These are phyloP conservation scores for Ormia ochracea DNA, from an alignment of 2,888 invertebrate genomes.

Conservation along the genomic window DNA sequence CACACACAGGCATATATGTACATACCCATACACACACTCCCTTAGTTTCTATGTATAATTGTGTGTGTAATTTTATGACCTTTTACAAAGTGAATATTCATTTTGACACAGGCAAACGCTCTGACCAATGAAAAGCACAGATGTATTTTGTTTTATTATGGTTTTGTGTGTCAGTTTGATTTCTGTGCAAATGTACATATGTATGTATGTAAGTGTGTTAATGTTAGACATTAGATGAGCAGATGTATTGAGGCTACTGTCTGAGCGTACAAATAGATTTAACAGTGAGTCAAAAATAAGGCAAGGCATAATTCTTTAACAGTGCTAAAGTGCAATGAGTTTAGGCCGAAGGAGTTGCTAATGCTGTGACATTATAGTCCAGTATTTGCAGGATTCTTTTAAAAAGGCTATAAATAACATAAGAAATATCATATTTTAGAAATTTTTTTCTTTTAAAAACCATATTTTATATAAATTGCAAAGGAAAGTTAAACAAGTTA, in stretches of 20 bases:
- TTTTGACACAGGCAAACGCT: slow-evolving; percentile 56
- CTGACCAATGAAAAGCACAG: slow-evolving; percentile 47
- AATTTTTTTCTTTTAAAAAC: too few relatives aligned
- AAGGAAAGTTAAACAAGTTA: too few relatives aligned
- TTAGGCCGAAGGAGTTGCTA: too few relatives aligned
- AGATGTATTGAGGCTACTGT: not conserved
- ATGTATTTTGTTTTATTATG: slow-evolving; percentile 23
- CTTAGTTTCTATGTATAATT: not conserved
- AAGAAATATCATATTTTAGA: too few relatives aligned
- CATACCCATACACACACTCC: not conserved
- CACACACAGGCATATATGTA: not conserved
- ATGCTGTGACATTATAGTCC: too few relatives aligned
- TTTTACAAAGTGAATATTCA: slow-evolving; percentile 57
- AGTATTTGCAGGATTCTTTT: too few relatives aligned
- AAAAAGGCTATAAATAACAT: too few relatives aligned
- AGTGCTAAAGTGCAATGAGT: too few relatives aligned
- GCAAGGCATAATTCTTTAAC: too few relatives aligned
- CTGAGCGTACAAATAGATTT: not conserved
- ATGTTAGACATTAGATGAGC: not conserved
- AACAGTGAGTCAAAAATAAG: not conserved
- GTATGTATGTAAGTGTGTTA: not conserved
- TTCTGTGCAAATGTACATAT: not conserved
- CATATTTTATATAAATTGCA: too few relatives aligned
- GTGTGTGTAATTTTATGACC: slow-evolving; percentile 27
- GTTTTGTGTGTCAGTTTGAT: not conserved